phyloP scores from a whole-genome alignment of 2,888 invertebrate species.

The Poecilus cupreus region DNA sequence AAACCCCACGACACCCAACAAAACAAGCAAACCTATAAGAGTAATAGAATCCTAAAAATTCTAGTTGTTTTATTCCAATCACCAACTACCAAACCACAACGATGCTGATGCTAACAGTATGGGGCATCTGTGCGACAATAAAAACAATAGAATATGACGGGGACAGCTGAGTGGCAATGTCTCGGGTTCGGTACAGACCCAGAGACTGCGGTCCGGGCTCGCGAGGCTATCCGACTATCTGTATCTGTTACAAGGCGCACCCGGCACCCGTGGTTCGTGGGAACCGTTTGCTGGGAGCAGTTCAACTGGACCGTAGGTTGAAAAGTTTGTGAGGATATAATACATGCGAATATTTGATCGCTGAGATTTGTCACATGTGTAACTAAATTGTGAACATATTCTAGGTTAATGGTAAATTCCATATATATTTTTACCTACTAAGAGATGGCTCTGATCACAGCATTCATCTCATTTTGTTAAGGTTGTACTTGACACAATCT shows the following conservation, averaged over 20 bases:
- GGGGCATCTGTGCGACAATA: slow-evolving; percentile 51
- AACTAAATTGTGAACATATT: too few relatives aligned
- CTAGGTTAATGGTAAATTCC: too few relatives aligned
- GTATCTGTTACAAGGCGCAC: slow-evolving; percentile 42
- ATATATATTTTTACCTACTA: too few relatives aligned
- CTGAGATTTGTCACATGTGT: too few relatives aligned
- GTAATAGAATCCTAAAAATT: slow-evolving; percentile 27
- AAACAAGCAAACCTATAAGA: slow-evolving; percentile 2
- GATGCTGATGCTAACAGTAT: slow-evolving; percentile 30
- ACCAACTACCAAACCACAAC: not conserved
- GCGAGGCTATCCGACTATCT: not conserved
- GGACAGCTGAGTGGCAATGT: slow-evolving; percentile 43
- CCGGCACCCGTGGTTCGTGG: slow-evolving; percentile 28
- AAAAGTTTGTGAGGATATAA: too few relatives aligned
- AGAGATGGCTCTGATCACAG: too few relatives aligned
- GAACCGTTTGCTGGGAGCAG: too few relatives aligned
- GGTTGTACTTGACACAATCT: too few relatives aligned
- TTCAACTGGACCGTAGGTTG: too few relatives aligned
- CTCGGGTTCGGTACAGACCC: not conserved
- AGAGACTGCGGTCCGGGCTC: not conserved
- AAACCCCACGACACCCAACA: not conserved
- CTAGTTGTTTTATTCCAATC: slow-evolving; percentile 18
- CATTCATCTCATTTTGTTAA: too few relatives aligned
- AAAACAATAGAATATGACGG: slow-evolving; percentile 57
- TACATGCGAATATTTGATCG: too few relatives aligned